phyloP scores from a whole-genome alignment of 2,888 invertebrate species.

The Erynnis tages region DNA sequence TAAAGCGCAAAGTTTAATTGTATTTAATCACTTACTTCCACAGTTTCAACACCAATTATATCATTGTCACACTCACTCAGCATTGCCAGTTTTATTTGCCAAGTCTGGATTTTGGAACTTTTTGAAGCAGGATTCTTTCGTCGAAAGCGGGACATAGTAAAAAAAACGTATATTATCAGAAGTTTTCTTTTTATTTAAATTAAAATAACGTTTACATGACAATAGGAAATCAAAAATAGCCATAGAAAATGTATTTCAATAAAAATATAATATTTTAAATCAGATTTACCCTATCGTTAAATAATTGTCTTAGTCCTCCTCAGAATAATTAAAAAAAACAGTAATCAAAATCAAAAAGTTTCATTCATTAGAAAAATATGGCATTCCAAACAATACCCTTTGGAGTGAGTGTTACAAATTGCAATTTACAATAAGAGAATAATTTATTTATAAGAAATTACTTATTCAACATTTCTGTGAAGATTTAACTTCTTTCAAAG shows the following conservation, averaged over 20 bases:
- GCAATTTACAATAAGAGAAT: background rate
- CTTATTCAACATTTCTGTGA: background rate
- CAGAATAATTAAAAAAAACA: background rate
- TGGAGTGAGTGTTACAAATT: background rate
- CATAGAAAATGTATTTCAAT: too few relatives aligned
- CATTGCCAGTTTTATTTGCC: background rate
- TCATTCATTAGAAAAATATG: background rate
- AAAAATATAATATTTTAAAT: too few relatives aligned
- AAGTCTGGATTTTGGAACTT: background rate
- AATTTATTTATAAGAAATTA: background rate
- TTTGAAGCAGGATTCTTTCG: background rate
- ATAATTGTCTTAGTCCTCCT: background rate
- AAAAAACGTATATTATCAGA: background rate
- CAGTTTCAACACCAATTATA: background rate
- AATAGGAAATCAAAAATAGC: too few relatives aligned
- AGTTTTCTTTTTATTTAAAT: background rate
- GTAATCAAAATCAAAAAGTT: background rate
- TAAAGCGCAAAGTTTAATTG: too few relatives aligned
- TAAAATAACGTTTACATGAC: background rate
- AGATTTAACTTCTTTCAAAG: background rate
- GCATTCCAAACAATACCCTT: background rate
- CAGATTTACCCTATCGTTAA: too few relatives aligned
- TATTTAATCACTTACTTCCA: too few relatives aligned
- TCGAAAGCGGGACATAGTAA: background rate
- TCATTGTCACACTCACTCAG: background rate